A percentile compares a stretch with the other conserved stretches of the same genome.
Evolutionary conservation across 2,888 invertebrate species (phyloP).

Genomic region (Mesorhabditis sp.): DNA sequence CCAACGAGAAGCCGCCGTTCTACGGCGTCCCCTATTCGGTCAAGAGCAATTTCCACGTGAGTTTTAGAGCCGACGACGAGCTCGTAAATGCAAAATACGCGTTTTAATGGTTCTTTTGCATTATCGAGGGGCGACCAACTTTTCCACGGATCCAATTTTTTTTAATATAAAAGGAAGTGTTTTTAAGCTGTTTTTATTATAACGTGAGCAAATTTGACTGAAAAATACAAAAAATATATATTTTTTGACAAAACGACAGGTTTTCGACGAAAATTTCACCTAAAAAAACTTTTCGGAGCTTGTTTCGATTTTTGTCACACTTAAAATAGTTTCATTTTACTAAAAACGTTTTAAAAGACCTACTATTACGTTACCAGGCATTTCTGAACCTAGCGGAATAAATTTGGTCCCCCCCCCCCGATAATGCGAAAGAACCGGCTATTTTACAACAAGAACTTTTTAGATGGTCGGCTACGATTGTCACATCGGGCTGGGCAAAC

Average conservation of each 20-base stretch:
- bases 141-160: background rate
- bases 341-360: too few species aligned
- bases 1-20: slow-evolving; percentile 42
- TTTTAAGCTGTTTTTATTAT: background rate
- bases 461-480: slow-evolving; percentile 56
- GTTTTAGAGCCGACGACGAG: slow-evolving; percentile 1
- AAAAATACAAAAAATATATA: too few species aligned
- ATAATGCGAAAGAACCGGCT: background rate
- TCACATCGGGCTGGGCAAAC: slow-evolving; percentile 57
- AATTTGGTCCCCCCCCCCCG: too few species aligned
- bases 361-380: too few species aligned
- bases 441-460: slow-evolving; percentile 6
- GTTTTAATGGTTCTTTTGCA: too few species aligned
- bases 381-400: too few species aligned
- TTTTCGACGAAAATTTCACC: too few species aligned
- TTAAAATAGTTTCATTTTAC: too few species aligned
- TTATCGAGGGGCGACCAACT: background rate
- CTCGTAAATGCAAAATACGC: background rate
- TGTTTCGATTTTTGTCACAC: too few species aligned
- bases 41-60: slow-evolving; percentile 48
- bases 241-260: too few species aligned
- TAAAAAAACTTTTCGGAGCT: too few species aligned
- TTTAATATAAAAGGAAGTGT: background rate
- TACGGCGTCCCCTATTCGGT: slow-evolving; percentile 57
- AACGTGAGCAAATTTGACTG: too few species aligned